Percentiles rank a stretch among this genome's conserved stretches.
Evolutionary conservation across 1,140 invertebrate species (phyloP).

Genomic region (Brachionus calyciflorus): DNA sequence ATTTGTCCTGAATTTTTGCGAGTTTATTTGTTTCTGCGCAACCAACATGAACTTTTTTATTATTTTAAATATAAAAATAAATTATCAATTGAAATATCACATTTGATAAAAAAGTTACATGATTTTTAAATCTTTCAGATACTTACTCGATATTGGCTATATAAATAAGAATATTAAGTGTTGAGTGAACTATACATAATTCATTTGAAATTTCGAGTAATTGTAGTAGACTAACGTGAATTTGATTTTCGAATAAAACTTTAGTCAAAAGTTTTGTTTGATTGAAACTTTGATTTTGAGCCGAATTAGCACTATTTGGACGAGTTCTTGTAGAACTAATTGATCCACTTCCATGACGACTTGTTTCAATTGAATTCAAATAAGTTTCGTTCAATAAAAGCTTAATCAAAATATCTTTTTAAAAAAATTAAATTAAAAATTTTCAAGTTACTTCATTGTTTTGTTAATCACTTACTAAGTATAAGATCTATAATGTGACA

Average conservation of each 20-base stretch:
- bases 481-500: slow-evolving; percentile 6
- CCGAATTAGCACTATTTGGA: slow-evolving; percentile 10
- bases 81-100: no score
- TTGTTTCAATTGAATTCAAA: neutral
- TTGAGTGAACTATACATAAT: slow-evolving; percentile 5
- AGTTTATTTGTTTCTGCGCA: no score
- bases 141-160: slow-evolving; percentile 37
- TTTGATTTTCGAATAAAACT: neutral
- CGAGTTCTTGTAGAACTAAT: neutral
- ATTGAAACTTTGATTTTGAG: neutral
- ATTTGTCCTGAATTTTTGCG: no score
- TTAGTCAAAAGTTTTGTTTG: neutral
- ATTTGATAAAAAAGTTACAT: no score
- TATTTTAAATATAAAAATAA: no score
- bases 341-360: neutral
- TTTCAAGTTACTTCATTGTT: slow-evolving; percentile 1
- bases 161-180: slow-evolving; percentile 21
- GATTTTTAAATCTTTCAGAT: no score
- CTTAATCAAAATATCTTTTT: slow-evolving; percentile 19
- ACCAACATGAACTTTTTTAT: no score
- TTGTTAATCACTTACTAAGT: neutral
- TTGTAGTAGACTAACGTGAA: slow-evolving; percentile 26
- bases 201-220: slow-evolving; percentile 24
- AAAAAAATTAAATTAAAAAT: neutral
- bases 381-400: slow-evolving; percentile 26